Percentiles rank a stretch among this genome's conserved stretches.
Conservation (phyloP, 1,140 invertebrate genomes). For the Sitophilus oryzae region DNA sequence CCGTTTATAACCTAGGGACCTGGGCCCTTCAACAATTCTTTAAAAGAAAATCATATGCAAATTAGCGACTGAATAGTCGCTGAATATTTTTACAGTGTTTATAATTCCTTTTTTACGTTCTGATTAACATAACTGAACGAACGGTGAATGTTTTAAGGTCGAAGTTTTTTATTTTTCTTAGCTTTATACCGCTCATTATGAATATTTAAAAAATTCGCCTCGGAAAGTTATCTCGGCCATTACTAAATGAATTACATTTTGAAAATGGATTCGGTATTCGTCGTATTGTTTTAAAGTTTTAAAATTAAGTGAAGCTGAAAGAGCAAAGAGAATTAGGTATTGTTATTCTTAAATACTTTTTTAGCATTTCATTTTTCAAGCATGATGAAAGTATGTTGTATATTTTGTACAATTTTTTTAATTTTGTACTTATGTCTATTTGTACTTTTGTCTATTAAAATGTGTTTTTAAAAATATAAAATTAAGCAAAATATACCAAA, state of each 20-base stretch:
- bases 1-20: slow-evolving; percentile 35
- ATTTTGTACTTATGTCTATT: too few relatives aligned
- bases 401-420: too few relatives aligned
- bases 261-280: slow-evolving; percentile 17
- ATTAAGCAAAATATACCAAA: too few relatives aligned
- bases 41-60: slow-evolving; percentile 44
- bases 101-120: slow-evolving; percentile 44
- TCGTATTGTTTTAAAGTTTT: slow-evolving; percentile 25
- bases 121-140: slow-evolving; percentile 43
- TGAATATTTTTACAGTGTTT: slow-evolving; percentile 46
- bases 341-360: too few relatives aligned
- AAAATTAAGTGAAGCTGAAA: too few relatives aligned
- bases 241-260: slow-evolving; percentile 35
- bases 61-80: slow-evolving; percentile 41
- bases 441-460: too few relatives aligned
- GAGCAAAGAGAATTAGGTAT: too few relatives aligned
- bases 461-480: too few relatives aligned
- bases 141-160: slow-evolving; percentile 35
- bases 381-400: too few relatives aligned
- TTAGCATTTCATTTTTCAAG: too few relatives aligned
- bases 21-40: slow-evolving; percentile 34
- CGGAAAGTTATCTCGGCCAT: slow-evolving; percentile 28
- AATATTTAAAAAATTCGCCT: slow-evolving; percentile 36
- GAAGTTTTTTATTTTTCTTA: slow-evolving; percentile 19
- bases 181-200: slow-evolving; percentile 33